phyloP scores from a whole-genome alignment of 2,113 vertebrate genomes.

The Piaya cayana region DNA sequence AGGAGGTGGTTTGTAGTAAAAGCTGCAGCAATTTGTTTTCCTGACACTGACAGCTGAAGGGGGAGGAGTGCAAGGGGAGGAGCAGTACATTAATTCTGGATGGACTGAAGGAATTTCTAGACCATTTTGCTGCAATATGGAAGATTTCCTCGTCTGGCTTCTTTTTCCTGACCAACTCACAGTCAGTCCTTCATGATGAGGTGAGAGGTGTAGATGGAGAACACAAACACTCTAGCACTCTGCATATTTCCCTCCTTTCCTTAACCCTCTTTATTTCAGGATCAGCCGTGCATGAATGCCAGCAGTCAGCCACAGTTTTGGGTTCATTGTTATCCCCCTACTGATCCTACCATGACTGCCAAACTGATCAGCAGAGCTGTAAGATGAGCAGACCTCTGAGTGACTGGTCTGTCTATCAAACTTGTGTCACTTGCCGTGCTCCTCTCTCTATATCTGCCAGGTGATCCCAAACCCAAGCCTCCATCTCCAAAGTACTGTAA shows the following conservation, averaged over 20 bases:
- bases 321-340: constrained; percentile 2
- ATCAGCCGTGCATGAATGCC: constrained; percentile 1
- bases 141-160: constrained; percentile 1
- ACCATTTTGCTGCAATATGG: background rate
- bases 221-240: background rate
- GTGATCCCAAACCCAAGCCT: background rate
- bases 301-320: constrained; percentile 20
- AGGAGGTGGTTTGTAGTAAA: constrained; percentile 10
- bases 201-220: background rate
- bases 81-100: constrained; percentile 14
- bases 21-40: constrained; percentile 62
- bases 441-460: background rate
- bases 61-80: background rate
- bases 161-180: background rate
- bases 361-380: background rate
- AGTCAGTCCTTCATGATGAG: background rate
- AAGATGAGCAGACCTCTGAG: background rate
- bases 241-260: background rate
- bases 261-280: constrained; percentile 46
- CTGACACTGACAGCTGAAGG: background rate
- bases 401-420: constrained; percentile 12
- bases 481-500: background rate
- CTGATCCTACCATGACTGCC: background rate
- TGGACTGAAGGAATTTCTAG: constrained; percentile 49
- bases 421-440: background rate